A percentile compares a stretch with the other conserved stretches of the same genome.
phyloP scores from a whole-genome alignment of 2,888 invertebrate genomes.

The Ichneumoninae sp. region DNA sequence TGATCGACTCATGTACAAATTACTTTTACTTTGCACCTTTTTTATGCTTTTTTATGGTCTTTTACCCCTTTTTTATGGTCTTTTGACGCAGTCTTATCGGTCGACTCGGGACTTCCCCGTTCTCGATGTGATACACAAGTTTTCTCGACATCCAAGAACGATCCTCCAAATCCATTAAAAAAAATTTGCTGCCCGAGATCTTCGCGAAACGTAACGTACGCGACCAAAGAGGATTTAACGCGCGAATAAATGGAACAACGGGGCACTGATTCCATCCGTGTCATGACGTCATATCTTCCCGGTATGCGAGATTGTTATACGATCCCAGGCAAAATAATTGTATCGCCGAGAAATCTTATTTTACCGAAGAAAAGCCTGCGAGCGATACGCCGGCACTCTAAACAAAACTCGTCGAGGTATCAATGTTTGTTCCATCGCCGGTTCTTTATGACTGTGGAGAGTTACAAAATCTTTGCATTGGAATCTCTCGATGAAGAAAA shows the following conservation, averaged over 20 bases:
- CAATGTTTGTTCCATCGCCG: neutral
- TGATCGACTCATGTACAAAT: no score
- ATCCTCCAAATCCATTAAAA: neutral
- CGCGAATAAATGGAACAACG: conserved; percentile 33
- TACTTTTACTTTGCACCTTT: no score
- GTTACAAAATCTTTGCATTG: neutral
- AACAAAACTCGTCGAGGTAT: neutral
- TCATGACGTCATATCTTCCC: conserved; percentile 36
- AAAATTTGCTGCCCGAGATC: neutral
- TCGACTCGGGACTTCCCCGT: no score
- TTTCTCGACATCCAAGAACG: no score
- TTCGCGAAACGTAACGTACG: conserved; percentile 32
- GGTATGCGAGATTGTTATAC: conserved; percentile 54
- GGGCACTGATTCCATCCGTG: conserved; percentile 21
- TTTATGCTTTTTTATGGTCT: no score
- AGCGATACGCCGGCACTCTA: neutral
- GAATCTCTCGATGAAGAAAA: neutral
- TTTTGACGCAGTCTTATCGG: no score
- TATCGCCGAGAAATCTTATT: neutral
- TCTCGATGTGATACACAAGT: no score
- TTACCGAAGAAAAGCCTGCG: neutral
- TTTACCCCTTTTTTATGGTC: no score
- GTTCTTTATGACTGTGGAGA: neutral
- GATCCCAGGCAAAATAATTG: conserved; percentile 12
- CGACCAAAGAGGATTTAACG: conserved; percentile 29